Evolutionary conservation across 1,140 invertebrate genomes (phyloP).

Genomic region (Drosophila bocqueti): DNA sequence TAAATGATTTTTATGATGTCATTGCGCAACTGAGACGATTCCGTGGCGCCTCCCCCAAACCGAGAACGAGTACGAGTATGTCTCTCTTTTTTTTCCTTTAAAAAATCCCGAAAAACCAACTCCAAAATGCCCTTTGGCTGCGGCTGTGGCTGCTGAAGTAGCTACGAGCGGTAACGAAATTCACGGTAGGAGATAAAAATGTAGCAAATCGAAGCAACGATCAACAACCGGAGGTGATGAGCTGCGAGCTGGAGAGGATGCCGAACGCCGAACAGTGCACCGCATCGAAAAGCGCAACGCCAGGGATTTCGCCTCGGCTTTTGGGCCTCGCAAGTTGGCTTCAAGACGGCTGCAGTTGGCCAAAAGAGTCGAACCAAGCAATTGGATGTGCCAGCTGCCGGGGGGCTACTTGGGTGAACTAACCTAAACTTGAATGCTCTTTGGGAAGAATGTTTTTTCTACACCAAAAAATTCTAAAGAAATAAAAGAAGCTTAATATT

Average conservation of each 20-base stretch:
- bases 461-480: no score
- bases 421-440: slow-evolving; percentile 18
- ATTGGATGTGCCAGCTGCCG: slow-evolving; percentile 41
- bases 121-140: slow-evolving; percentile 63
- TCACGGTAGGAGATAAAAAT: slow-evolving; percentile 84
- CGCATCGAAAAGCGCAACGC: slow-evolving; percentile 38
- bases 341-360: slow-evolving; percentile 14
- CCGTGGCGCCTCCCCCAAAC: slow-evolving; percentile 35
- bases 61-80: slow-evolving; percentile 12
- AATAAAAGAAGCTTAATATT: no score
- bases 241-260: slow-evolving; percentile 34
- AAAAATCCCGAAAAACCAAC: slow-evolving; percentile 51
- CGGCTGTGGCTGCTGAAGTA: slow-evolving; percentile 56
- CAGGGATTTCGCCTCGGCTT: slow-evolving; percentile 31
- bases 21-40: slow-evolving; percentile 76
- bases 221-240: slow-evolving; percentile 77
- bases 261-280: slow-evolving; percentile 23
- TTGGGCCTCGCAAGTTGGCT: slow-evolving; percentile 10
- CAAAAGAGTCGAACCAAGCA: slow-evolving; percentile 30
- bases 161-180: slow-evolving; percentile 80
- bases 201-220: slow-evolving; percentile 81
- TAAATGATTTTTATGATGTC: slow-evolving; percentile 84
- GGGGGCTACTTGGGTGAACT: background rate
- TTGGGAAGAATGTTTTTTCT: background rate
- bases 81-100: background rate